phyloP scores from a whole-genome alignment of 2,113 vertebrate genomes.

The Gallinago paraguaiae region DNA sequence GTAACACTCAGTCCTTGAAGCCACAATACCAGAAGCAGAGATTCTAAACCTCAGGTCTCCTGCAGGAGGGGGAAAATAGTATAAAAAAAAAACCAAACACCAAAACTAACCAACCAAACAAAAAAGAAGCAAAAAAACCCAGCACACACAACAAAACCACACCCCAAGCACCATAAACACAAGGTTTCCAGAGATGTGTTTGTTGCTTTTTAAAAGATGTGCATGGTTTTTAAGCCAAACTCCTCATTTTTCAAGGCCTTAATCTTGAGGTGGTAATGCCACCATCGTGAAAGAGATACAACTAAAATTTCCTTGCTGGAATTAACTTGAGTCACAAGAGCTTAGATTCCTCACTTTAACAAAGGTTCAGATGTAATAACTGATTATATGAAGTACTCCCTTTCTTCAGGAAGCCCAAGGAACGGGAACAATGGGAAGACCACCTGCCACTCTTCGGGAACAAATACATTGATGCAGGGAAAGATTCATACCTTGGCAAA shows the following conservation, averaged over 20 bases:
- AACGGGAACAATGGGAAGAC: not conserved
- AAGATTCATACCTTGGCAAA: fast-evolving
- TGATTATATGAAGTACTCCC: not conserved
- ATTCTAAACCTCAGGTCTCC: not conserved
- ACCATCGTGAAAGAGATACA: not conserved
- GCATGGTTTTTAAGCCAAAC: not conserved
- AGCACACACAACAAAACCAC: not conserved
- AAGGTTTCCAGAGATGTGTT: not conserved
- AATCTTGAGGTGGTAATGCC: not conserved
- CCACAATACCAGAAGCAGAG: not conserved
- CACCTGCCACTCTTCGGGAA: not conserved
- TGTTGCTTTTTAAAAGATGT: not conserved
- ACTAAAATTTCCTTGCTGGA: not conserved
- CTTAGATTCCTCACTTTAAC: not conserved
- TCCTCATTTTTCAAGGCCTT: not conserved
- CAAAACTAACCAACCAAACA: no score
- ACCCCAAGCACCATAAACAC: not conserved
- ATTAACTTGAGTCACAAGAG: not conserved
- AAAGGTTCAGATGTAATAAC: not conserved
- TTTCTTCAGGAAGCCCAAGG: not conserved
- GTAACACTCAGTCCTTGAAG: not conserved
- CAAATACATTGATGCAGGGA: not conserved
- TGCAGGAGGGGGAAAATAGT: not conserved
- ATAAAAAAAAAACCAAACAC: not conserved
- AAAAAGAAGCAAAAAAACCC: no score